Base-by-base conservation (phyloP, 2,797 vertebrate genomes). In the Neosilurus mollespiculum region DNA sequence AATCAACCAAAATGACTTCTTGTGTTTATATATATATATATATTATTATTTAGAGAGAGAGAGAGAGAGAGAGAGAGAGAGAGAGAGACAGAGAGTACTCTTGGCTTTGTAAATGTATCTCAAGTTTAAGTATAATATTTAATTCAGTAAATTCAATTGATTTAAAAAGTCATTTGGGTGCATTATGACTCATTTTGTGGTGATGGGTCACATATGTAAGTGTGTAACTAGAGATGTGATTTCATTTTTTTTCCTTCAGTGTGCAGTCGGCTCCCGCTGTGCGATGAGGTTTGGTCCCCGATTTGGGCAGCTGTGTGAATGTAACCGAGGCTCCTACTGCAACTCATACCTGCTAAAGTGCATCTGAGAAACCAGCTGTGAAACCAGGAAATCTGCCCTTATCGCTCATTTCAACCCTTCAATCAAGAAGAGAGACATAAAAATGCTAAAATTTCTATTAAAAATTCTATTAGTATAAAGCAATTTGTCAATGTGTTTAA, bases 301-400 rank as follows among this genome's bases (percentile, higher is more conserved):
- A 84, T 94, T 95, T 67, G 94, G 95, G 81, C 94, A 94, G 86
- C 91, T 95, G 16, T 96, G 95, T 22, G 94, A 95, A 90, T 95
- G 95, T 66, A 85, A 91, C 69, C 72, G 93, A 86, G 93, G 93
- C 84, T 90, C 91, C 24, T 94, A 90, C 89, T 95, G 95, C 86
- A 96, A 96, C 92, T 94, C 93, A 2, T 95, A 93, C 89, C 92
- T 96, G 80, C 92, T 96, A n/a, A 95, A 95, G 83, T 95, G 95
- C 88, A 92, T 95, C 91, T 95, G 89, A 79, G 49, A 30, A 9
- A 61, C 1, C 34, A 58, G 2, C 26, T 16, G 54, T 12, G 43
- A 43, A 43, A 43, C 8, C 43, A 77, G 75, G 12, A 61, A 12
- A 43, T 34, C 73, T 76, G 30, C 22, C 5, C 1, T n/a, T 26